Conservation (phyloP, 37 sponge, comb jelly and placozoan species). For the Aphrocallistes beatrix region DNA sequence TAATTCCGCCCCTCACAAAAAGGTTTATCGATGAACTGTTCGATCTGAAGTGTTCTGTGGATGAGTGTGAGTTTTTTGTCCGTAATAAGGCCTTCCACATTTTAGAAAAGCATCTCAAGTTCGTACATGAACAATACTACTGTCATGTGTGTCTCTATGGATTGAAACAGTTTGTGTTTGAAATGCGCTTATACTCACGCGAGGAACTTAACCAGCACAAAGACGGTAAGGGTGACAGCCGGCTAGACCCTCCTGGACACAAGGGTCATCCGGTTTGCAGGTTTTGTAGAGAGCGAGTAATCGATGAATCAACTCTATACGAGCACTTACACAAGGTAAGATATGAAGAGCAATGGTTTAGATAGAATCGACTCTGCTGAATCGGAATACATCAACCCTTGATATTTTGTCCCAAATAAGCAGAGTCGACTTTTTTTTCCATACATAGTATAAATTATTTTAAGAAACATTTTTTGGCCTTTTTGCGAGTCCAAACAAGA, state of each 20-base stretch:
- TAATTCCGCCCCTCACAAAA: not conserved
- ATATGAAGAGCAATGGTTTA: no score
- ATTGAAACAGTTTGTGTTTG: constrained; percentile 61
- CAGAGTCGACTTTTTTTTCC: no score
- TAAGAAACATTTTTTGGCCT: no score
- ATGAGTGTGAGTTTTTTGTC: not conserved
- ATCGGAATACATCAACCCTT: no score
- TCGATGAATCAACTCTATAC: constrained; percentile 70
- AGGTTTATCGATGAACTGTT: not conserved
- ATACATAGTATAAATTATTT: no score
- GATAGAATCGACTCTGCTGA: no score
- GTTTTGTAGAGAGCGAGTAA: constrained; percentile 69
- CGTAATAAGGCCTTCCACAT: not conserved
- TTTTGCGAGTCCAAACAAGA: no score
- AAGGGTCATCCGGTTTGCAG: constrained; percentile 79
- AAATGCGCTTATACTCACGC: constrained; percentile 53
- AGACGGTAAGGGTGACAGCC: constrained; percentile 30
- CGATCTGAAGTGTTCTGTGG: not conserved
- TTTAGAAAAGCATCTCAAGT: constrained; percentile 46
- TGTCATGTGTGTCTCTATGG: constrained; percentile 63
- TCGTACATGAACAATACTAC: constrained; percentile 38
- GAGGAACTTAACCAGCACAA: constrained; percentile 47
- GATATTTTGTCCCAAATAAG: no score
- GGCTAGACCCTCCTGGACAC: constrained; percentile 48
- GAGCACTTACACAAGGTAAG: constrained; percentile 46